Conservation (phyloP, 1,140 invertebrate species). For the Camponotus vicinus region DNA sequence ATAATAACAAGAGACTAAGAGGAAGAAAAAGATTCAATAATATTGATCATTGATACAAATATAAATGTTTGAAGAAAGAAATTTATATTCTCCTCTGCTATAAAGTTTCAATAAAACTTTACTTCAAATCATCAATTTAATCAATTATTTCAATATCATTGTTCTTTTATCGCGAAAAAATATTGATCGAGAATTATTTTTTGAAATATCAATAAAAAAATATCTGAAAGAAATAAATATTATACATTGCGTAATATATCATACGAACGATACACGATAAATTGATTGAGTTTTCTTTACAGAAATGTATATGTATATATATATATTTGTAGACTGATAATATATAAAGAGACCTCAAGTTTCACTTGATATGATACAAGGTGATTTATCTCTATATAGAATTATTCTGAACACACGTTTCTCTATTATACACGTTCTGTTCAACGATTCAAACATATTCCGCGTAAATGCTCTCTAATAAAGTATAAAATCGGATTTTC, state of each 20-base stretch:
- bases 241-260: conserved; percentile 29
- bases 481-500: conserved; percentile 72
- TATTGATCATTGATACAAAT: not conserved
- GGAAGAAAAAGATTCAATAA: conserved; percentile 25
- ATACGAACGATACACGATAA: conserved; percentile 53
- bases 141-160: not conserved
- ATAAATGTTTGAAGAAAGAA: conserved; percentile 12
- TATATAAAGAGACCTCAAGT: conserved; percentile 43
- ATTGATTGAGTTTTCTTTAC: conserved; percentile 56
- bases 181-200: conserved; percentile 6
- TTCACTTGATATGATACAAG: conserved; percentile 60
- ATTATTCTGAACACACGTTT: conserved; percentile 68
- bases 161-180: not conserved
- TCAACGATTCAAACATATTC: conserved; percentile 62
- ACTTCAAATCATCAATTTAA: not conserved
- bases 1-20: not conserved
- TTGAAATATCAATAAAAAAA: conserved; percentile 13
- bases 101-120: conserved; percentile 23
- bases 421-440: conserved; percentile 53
- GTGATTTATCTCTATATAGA: conserved; percentile 46
- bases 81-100: conserved; percentile 8
- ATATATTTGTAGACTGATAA: conserved; percentile 54
- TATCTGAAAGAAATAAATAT: conserved; percentile 25
- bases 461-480: conserved; percentile 66
- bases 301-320: conserved; percentile 6